Evolutionary conservation across 2,113 vertebrate species (phyloP).

Genomic region (Haemorhous mexicanus): DNA sequence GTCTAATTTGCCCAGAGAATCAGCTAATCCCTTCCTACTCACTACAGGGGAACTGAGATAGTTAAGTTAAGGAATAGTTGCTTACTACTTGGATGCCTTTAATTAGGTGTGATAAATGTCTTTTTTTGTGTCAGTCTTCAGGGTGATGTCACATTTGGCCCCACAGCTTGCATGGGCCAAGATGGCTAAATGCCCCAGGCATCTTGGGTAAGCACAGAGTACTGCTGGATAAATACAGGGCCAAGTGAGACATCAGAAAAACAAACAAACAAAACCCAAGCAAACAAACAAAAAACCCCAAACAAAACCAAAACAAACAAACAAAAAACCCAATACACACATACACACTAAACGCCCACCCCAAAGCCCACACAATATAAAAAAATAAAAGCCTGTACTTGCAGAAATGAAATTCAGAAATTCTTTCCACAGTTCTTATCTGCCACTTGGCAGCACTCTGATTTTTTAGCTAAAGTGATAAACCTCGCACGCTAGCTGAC

Average conservation of each 20-base stretch:
- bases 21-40: not conserved
- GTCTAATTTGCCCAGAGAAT: not conserved
- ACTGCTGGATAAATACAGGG: constrained; percentile 7
- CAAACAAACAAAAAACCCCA: too few species aligned
- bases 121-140: not conserved
- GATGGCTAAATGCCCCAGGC: not conserved
- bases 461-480: constrained; percentile 64
- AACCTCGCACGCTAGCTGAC: constrained; percentile 63
- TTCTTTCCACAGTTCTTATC: constrained; percentile 47
- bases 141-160: not conserved
- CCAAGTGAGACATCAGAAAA: constrained; percentile 1
- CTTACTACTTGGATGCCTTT: not conserved
- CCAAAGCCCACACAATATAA: not conserved
- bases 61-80: not conserved
- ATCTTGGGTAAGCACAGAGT: not conserved
- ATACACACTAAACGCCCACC: not conserved
- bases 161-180: not conserved
- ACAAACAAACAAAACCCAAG: not conserved
- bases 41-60: not conserved
- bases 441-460: constrained; percentile 62
- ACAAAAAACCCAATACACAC: not conserved
- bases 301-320: not conserved
- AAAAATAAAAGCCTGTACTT: constrained; percentile 26
- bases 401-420: constrained; percentile 30
- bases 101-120: not conserved